These are phyloP conservation scores for Apocrypta bakeri DNA, from an alignment of 1,140 invertebrate species.

Conservation along the genomic window DNA sequence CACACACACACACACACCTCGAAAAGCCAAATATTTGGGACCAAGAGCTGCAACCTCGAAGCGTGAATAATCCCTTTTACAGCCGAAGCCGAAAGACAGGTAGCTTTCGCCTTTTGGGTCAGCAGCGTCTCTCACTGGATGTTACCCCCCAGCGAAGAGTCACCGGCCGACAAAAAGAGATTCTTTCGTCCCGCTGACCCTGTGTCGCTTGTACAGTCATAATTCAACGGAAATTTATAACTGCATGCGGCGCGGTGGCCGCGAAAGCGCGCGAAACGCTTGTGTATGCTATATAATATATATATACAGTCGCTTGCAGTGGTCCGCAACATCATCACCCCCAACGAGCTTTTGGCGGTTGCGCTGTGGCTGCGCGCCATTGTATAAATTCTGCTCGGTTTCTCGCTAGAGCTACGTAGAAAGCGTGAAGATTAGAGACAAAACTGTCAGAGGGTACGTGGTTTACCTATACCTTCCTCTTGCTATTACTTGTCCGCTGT, in stretches of 20 bases:
- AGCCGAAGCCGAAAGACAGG: constrained; percentile 25
- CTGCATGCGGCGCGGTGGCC: background rate
- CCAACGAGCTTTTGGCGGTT: constrained; percentile 31
- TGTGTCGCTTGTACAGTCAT: constrained; percentile 7
- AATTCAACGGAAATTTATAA: constrained; percentile 30
- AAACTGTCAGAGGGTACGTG: no score
- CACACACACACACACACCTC: background rate
- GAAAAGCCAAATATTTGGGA: constrained; percentile 37
- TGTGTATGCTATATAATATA: background rate
- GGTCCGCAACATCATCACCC: constrained; percentile 5
- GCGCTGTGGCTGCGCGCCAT: constrained; percentile 29
- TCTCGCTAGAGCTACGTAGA: background rate
- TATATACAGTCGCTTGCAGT: background rate
- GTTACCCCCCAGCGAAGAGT: background rate
- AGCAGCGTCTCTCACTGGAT: background rate
- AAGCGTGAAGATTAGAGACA: background rate
- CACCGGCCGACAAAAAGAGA: no score
- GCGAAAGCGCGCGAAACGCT: background rate
- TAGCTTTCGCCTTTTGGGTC: constrained; percentile 35
- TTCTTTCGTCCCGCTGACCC: constrained; percentile 29
- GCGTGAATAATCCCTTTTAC: constrained; percentile 44
- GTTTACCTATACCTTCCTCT: no score
- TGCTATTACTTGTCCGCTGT: no score
- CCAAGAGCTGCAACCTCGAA: background rate
- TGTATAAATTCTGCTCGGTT: constrained; percentile 18